Base-by-base conservation (phyloP, 2,113 vertebrate genomes). In the Parus major region DNA sequence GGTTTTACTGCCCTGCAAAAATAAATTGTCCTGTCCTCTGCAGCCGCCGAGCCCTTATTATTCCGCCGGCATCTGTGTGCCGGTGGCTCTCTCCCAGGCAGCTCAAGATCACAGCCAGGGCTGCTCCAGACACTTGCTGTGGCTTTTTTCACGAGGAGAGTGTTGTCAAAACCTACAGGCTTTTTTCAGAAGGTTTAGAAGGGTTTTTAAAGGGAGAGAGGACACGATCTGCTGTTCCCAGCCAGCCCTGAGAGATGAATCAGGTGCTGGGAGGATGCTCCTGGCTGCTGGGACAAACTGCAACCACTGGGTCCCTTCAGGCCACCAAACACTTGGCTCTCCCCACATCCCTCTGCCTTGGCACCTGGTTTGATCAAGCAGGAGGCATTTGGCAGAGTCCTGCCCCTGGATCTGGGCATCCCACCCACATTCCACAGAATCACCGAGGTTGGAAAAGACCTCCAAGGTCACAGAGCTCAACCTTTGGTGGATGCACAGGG, bases 21-120 rank as follows among this genome's bases (percentile, higher is more conserved):
- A 88, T 75, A 59, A 9, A n/a, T 78, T 5, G 33, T 35, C 72
- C 86, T 70, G 81, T 81, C 59, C 86, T 14, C 64, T 27, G 36
- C 79, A 63, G 13, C 47, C 4, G 0, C 6, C 0, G 11, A 8
- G 28, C 69, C 59, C 68, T 96, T 83, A 1, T 44, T 25, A 96
- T 93, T 90, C 95, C 25, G 5, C 4, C 4, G 0, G 53, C 42
- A 0, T 95, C 93, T 5, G 0, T 1, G 0, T 3, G 47, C 79
- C 23, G 0, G 3, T 47, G 94, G 94, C 86, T 93, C 86, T 59
- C 81, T 94, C 68, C 42, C 82, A 82, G 94, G 88, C 92, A 94
- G 93, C 66, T 49, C 55, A 19, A 76, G 92, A 93, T 86, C 92
- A 59, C 90, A 94, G 94, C 72, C 75, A 78, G 79, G 46, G 15